Base-by-base conservation (phyloP, 2,113 vertebrate species). In the Bufo bufo region DNA sequence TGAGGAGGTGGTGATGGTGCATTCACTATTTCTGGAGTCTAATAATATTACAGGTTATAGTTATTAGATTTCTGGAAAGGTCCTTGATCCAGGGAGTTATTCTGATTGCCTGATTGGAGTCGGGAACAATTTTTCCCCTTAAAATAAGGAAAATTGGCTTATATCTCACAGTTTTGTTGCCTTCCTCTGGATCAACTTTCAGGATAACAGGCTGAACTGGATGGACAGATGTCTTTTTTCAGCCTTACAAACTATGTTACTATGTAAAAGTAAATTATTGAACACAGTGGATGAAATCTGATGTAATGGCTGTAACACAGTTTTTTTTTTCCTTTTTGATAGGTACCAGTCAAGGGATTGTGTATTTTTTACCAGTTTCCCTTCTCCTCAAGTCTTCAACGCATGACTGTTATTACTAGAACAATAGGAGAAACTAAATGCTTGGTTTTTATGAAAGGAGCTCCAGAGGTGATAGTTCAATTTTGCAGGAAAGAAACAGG, bases 311-410 rank as follows among this genome's bases (percentile, higher is more conserved):
- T 17, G 54, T 19, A 17, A 66, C 19, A 66, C 9, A 33, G 33
- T 33, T 20, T 9, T 49, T 56, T 33, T 43, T 56, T 56, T 52
- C 43, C 17, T 13, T 49, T 71, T 71, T 56, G 4, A 6, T 81
- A 94, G 93, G 90, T 90, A 71, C 89, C 93, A 0, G 66, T 92
- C 82, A 89, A 91, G 80, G 91, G 91, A 74, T 92, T 93, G n/a
- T 10, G 59, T 50, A 84, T 95, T 71, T 72, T 95, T 81, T 89
- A 82, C 6, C 94, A 94, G 84, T 95, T 95, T 59, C 93, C 94
- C 0, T 95, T 95, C 87, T 94, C 93, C 19, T 94, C 93, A 0
- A 85, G 85, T 45, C 90, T 95, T 20, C 94, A 94, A 89, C 93
- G 93, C 83, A 95, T 94, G 92, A 93, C 93, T 1, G 94, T 94